These are phyloP conservation scores for Sapayoa aenigma DNA, from an alignment of 2,113 vertebrate genomes.

Conservation along the genomic window DNA sequence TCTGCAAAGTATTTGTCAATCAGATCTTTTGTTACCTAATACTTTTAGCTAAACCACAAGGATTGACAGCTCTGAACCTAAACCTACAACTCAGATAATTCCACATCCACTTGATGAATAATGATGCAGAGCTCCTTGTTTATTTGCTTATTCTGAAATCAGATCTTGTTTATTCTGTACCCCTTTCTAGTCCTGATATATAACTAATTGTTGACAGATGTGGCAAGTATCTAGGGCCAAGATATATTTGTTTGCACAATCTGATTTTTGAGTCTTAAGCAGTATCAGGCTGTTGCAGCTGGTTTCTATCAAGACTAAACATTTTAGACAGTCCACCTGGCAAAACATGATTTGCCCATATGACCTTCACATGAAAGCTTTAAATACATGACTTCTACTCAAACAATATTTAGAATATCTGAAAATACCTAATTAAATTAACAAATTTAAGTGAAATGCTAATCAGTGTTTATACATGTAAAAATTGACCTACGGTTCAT, in stretches of 20 bases:
- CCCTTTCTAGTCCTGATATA: conserved; percentile 75
- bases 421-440: conserved; percentile 66
- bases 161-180: conserved; percentile 75
- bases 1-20: conserved; percentile 63
- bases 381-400: conserved; percentile 73
- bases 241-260: conserved; percentile 92
- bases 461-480: conserved; percentile 63
- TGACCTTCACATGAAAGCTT: conserved; percentile 78
- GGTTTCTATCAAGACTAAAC: conserved; percentile 84
- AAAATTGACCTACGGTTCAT: conserved; percentile 6
- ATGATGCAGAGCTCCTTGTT: conserved; percentile 78
- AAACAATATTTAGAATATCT: conserved; percentile 71
- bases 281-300: conserved; percentile 85
- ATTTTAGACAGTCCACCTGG: conserved; percentile 83
- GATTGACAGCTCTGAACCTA: conserved; percentile 33
- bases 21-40: conserved; percentile 47
- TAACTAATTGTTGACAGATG: conserved; percentile 92
- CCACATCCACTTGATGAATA: conserved; percentile 72
- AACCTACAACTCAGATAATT: conserved; percentile 5
- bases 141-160: conserved; percentile 87
- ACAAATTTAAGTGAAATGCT: conserved; percentile 55
- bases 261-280: conserved; percentile 88
- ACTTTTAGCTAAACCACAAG: conserved; percentile 2
- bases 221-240: conserved; percentile 71
- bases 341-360: conserved; percentile 84